phyloP scores from a whole-genome alignment of 2,113 vertebrate species.

The Calypte anna region DNA sequence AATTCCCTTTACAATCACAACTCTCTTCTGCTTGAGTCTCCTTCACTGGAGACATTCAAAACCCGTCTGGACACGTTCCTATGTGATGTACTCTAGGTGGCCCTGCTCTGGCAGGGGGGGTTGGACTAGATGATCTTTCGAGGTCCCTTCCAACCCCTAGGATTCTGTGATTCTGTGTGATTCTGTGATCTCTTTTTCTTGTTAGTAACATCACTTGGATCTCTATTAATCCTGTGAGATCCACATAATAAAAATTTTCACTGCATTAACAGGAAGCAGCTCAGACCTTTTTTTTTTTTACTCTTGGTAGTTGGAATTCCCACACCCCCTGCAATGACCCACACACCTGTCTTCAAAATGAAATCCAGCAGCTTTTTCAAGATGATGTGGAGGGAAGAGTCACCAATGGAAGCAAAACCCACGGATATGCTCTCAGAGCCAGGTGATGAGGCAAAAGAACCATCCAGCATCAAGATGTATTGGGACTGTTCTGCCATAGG shows the following conservation, averaged over 20 bases:
- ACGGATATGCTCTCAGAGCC: constrained; percentile 78
- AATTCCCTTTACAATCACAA: background rate
- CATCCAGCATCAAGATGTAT: constrained; percentile 70
- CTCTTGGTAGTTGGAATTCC: background rate
- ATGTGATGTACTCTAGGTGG: too few relatives aligned
- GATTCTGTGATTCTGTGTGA: too few relatives aligned
- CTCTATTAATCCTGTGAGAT: background rate
- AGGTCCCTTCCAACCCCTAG: too few relatives aligned
- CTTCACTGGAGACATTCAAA: too few relatives aligned
- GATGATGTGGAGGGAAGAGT: constrained; percentile 95
- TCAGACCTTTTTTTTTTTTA: background rate
- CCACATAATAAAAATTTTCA: background rate
- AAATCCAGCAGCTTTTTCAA: constrained; percentile 95
- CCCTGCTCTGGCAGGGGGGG: too few relatives aligned
- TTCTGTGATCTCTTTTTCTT: background rate
- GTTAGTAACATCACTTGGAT: background rate
- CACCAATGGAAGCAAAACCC: constrained; percentile 91
- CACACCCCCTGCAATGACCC: background rate
- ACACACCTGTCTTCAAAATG: constrained; percentile 93
- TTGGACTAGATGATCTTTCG: too few relatives aligned
- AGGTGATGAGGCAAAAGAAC: constrained; percentile 57
- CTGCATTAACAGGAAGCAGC: background rate
- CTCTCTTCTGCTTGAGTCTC: background rate
- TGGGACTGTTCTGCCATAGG: constrained; percentile 47
- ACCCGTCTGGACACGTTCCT: too few relatives aligned